Percentiles rank a stretch among this genome's conserved stretches.
Evolutionary conservation across 2,113 vertebrate species (phyloP).

Genomic region (Rhynchomys soricoides): DNA sequence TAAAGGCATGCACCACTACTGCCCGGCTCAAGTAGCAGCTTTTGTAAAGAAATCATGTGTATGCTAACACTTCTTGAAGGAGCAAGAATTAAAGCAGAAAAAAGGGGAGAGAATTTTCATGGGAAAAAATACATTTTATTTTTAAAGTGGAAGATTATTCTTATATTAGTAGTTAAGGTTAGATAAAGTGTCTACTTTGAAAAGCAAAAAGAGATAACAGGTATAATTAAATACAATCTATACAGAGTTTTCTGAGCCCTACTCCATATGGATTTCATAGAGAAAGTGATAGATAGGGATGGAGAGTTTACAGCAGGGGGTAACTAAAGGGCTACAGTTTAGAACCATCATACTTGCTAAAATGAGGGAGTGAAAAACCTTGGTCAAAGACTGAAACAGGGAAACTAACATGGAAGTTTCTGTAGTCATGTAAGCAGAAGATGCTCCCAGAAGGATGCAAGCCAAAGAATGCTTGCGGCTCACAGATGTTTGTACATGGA

Average conservation of each 20-base stretch:
- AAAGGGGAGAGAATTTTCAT: neutral
- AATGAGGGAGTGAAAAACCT: neutral
- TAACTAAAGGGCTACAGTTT: neutral
- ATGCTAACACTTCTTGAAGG: neutral
- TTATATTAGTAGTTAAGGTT: neutral
- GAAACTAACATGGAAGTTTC: neutral
- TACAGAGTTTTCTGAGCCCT: neutral
- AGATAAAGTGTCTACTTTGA: neutral
- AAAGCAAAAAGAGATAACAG: neutral
- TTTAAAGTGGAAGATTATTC: neutral
- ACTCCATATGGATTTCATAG: neutral
- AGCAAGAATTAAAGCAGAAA: neutral
- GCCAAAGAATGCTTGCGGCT: neutral
- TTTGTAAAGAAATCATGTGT: neutral
- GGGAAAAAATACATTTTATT: neutral
- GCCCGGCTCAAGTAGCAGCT: neutral
- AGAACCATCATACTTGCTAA: neutral
- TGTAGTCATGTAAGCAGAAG: neutral
- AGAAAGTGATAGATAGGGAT: neutral
- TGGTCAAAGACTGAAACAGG: neutral
- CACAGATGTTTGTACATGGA: neutral
- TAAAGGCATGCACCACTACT: too few species aligned
- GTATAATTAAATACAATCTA: neutral
- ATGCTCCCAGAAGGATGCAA: neutral
- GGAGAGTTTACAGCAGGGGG: neutral